Evolutionary conservation across 2,113 vertebrate genomes (phyloP), one percentile per base, ranked within the genome.

Genomic region (Pterocles gutturalis): DNA sequence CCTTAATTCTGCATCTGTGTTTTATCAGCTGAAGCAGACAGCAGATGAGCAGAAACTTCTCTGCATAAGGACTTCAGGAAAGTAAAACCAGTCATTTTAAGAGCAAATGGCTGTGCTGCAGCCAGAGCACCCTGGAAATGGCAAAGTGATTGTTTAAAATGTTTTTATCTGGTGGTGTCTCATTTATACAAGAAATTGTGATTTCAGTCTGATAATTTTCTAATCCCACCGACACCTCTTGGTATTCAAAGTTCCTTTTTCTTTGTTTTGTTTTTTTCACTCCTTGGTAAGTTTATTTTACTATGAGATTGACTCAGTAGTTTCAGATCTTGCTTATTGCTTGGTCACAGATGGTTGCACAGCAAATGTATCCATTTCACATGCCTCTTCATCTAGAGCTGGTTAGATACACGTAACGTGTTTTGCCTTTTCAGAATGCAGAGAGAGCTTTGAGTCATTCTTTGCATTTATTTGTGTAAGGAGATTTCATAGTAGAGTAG

Each of bases 1-100:
- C 94, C 92, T 95, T 98, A 96, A 96, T 97, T 97, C 92, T 80
- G 88, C 90, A 91, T 98, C 97, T 98, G 98, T 94, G 90, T 97
- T 98, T 97, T 97, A 97, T 98, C 98, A 97, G 91, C 95, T 94
- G 93, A 97, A 95, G 88, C 97, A 97, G 97, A 96, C 93, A 94
- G 90, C 96, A 98, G 96, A 97, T 96, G 96, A 97, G 76, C 88
- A 97, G 85, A 95, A 97, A 97, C 91, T 94, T 97, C 70, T 86
- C 95, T 92, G 89, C 80, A 13, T 87, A 80, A 70, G 83, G 94
- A 93, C 38, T 90, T 93, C 7, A 94, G 95, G 94, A 94, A 95
- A 96, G 94, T 95, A 94, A 92, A 71, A 66, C 36, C 3, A 3
- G 87, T 93, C 85, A 85, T 95, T 95, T 89, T 83, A 67, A 58